Base-by-base conservation (phyloP, 1,140 invertebrate genomes). In the Tetramorium parvispinum region DNA sequence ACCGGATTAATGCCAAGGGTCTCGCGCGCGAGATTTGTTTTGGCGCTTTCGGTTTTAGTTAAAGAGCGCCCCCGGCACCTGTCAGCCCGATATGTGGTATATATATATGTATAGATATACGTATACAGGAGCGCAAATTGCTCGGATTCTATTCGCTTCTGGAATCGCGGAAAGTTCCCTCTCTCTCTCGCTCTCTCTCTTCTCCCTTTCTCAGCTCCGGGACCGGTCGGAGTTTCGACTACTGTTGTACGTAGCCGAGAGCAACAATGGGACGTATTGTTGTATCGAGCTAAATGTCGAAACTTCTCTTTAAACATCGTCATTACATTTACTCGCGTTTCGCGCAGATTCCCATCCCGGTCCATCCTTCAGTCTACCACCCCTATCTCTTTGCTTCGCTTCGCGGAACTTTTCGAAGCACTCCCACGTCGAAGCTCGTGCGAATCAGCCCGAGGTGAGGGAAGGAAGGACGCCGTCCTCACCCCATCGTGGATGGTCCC, bases 231-330 rank as follows among this genome's bases (percentile, higher is more conserved):
- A 83, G 68, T 83, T 83, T 73, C 68, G 68, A 46, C 68, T 61
- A 46, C 68, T 61, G 79, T 82, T 82, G 40, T 73, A 73, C 79
- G 79, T 83, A 83, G 53, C 68, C 51, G 68, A 59, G 79, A 73
- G 53, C 79, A 83, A 83, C 79, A 83, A 83, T 83, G 40, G 79
- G 79, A 75, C 68, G 68, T 83, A 83, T 83, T 83, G 79, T 83
- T 83, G 53, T 75, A 83, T 83, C 79, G 79, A 73, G 68, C 79
- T 83, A 83, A 83, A 73, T 53, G 79, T 61, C 68, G 79, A 83
- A 83, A 83, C 53, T 83, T 83, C 79, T 73, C 79, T 70, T 75
- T 75, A 83, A 83, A 83, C 79, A 83, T 83, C 79, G 53, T 83
- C 70, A 75, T 83, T 83, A 83, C 66, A 83, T 83, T 83, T 83